Evolutionary conservation across 2,888 invertebrate genomes (phyloP).

Genomic region (Conus canariensis): DNA sequence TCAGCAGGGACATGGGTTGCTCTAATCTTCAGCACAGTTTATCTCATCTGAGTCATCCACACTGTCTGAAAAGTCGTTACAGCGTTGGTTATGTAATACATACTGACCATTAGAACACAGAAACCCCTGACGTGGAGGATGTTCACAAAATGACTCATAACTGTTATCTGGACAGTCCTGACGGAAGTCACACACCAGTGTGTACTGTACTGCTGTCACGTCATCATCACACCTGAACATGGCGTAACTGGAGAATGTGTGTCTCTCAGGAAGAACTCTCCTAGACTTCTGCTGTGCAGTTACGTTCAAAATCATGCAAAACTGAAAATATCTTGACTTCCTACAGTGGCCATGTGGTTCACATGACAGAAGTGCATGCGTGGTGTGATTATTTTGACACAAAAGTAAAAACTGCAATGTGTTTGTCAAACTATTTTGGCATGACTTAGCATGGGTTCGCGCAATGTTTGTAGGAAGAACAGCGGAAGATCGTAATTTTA

Average conservation of each 20-base stretch:
- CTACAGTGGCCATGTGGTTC: background rate
- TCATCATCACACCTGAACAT: background rate
- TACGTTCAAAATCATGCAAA: background rate
- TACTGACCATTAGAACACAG: background rate
- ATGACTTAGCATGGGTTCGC: no score
- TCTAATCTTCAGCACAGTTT: background rate
- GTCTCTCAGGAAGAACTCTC: background rate
- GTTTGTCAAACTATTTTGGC: background rate
- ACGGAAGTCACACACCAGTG: background rate
- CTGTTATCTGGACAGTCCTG: background rate
- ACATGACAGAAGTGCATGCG: background rate
- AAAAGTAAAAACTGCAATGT: background rate
- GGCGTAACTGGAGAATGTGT: background rate
- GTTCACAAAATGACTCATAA: conserved; percentile 8
- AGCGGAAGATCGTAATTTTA: background rate
- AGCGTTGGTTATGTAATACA: background rate
- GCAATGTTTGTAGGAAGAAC: background rate
- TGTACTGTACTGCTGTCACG: background rate
- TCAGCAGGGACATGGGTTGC: background rate
- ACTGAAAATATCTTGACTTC: no score
- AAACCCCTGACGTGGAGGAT: background rate
- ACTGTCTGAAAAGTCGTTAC: background rate
- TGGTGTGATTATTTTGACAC: background rate
- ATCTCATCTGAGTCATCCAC: background rate
- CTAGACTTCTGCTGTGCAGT: background rate